phyloP scores from a whole-genome alignment of 1,140 invertebrate species.

The Cecropterus lyciades region DNA sequence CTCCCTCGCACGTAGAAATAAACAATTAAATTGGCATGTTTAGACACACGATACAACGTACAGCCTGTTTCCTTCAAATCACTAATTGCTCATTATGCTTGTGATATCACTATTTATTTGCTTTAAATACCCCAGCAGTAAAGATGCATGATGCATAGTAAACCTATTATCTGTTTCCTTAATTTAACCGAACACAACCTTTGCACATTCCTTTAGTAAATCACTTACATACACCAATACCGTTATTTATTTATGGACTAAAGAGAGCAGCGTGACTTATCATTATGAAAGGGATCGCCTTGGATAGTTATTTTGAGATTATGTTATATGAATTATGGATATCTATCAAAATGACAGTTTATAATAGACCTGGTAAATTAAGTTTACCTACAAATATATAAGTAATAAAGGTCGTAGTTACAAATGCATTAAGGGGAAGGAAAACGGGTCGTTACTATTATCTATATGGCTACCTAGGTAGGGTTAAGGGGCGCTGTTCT shows the following conservation, averaged over 20 bases:
- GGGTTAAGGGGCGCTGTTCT: neutral
- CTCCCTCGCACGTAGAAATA: conserved; percentile 22
- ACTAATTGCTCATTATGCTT: conserved; percentile 7
- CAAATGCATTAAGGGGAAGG: neutral
- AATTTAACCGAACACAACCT: conserved; percentile 11
- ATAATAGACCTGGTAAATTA: no score
- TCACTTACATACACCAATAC: neutral
- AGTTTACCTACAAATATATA: neutral
- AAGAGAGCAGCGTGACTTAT: neutral
- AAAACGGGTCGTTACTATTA: neutral
- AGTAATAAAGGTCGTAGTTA: neutral
- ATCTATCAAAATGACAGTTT: no score
- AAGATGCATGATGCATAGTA: conserved; percentile 19
- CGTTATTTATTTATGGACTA: neutral
- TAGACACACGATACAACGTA: conserved; percentile 17
- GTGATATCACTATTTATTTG: conserved; percentile 9
- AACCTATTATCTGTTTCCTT: conserved; percentile 4
- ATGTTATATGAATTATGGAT: no score
- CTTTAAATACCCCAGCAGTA: conserved; percentile 1
- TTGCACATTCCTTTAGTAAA: conserved; percentile 18
- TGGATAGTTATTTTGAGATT: no score
- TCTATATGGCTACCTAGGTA: neutral
- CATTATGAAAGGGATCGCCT: no score
- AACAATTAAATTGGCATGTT: conserved; percentile 20
- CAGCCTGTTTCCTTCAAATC: conserved; percentile 5